These are phyloP conservation scores for Antigone vipio DNA, from an alignment of 2,113 vertebrate genomes.

Conservation along the genomic window DNA sequence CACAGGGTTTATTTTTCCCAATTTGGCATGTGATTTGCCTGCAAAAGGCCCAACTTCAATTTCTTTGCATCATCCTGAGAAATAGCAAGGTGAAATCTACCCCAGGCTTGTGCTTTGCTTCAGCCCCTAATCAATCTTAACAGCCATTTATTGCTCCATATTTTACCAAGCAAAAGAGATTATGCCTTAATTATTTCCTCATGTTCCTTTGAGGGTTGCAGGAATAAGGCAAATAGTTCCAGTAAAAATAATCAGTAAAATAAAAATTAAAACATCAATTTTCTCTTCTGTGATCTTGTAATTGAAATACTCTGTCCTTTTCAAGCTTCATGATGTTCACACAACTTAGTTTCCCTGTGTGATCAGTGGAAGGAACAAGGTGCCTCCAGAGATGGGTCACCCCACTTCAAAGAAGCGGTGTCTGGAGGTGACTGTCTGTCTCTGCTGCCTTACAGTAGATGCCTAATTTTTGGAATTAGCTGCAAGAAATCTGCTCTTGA, in stretches of 20 bases:
- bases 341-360: not conserved
- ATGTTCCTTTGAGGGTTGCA: not conserved
- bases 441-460: not conserved
- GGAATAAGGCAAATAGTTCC: not conserved
- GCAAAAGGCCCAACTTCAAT: not conserved
- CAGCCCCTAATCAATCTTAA: not conserved
- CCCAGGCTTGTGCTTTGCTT: not conserved
- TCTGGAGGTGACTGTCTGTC: not conserved
- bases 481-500: not conserved
- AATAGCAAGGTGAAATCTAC: not conserved
- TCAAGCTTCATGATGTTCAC: not conserved
- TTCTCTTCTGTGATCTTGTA: not conserved
- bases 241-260: not conserved
- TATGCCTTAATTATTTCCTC: constrained; percentile 22
- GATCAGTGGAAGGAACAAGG: not conserved
- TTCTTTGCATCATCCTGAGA: not conserved
- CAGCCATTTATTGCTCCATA: constrained; percentile 22
- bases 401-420: not conserved
- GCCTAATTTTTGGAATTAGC: not conserved
- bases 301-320: not conserved
- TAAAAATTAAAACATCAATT: constrained; percentile 7
- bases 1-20: not conserved
- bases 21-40: not conserved
- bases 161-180: constrained; percentile 24
- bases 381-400: not conserved